Conservation (phyloP, 2,113 vertebrate species). For the Thalassarche chlororhynchos region DNA sequence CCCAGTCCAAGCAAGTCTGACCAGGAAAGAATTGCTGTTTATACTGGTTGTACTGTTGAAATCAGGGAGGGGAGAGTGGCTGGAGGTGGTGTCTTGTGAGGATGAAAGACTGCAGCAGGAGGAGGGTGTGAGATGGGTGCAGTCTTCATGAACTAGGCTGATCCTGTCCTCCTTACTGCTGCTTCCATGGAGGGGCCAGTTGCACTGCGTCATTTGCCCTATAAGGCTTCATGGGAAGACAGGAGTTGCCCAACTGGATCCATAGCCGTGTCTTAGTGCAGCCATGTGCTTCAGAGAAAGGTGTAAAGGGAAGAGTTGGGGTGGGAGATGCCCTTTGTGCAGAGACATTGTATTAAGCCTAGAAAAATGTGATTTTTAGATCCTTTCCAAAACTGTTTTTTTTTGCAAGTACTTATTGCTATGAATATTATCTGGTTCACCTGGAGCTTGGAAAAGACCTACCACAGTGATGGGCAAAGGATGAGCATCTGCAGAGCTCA, state of each 20-base stretch:
- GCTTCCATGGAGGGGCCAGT: neutral
- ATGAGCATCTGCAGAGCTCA: constrained; percentile 28
- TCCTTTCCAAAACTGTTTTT: neutral
- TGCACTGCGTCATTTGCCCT: accelerated
- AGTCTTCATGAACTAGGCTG: neutral
- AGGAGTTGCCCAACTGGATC: neutral
- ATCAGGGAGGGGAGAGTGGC: neutral
- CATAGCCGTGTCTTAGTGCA: accelerated
- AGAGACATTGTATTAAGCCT: neutral
- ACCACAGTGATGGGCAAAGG: constrained; percentile 5
- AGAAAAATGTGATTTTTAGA: neutral
- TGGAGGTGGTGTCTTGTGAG: neutral
- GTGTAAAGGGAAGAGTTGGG: neutral
- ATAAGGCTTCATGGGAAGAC: neutral
- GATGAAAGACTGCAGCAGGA: neutral
- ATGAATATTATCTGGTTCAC: neutral
- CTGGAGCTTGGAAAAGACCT: constrained; percentile 22
- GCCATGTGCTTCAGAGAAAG: neutral
- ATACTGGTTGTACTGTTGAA: neutral
- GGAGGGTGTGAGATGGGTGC: neutral
- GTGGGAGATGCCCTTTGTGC: neutral
- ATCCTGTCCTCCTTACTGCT: neutral
- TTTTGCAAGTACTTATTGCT: neutral
- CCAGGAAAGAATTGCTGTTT: neutral
- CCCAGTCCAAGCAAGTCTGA: neutral